Conservation (phyloP, 2,113 vertebrate genomes). For the Xenopus borealis region DNA sequence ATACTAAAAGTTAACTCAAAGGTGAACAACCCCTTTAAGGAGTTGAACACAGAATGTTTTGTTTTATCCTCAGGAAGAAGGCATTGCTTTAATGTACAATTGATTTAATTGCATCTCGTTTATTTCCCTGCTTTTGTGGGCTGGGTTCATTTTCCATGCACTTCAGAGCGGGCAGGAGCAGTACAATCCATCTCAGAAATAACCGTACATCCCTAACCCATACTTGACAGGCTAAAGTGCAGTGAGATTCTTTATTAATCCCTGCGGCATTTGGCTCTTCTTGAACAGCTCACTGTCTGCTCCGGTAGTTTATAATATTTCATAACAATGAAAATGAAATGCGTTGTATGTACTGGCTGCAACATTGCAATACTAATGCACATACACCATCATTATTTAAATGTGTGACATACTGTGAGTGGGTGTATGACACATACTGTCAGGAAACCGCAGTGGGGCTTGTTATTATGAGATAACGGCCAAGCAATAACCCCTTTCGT, state of each 20-base stretch:
- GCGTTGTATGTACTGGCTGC: neutral
- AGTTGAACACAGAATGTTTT: too few species aligned
- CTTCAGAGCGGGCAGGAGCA: neutral
- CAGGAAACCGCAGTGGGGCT: neutral
- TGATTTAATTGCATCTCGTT: neutral
- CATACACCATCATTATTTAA: neutral
- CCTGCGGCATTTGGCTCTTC: neutral
- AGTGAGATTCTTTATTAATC: slow-evolving; percentile 5
- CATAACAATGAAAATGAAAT: neutral
- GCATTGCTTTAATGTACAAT: neutral
- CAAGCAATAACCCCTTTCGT: neutral
- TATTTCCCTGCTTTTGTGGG: neutral
- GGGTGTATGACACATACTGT: neutral
- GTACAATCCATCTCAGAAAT: neutral
- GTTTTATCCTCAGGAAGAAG: neutral
- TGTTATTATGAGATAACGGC: neutral
- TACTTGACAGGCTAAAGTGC: neutral
- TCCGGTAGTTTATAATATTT: slow-evolving; percentile 1
- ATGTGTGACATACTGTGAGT: neutral
- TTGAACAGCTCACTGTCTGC: neutral
- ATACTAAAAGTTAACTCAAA: too few species aligned
- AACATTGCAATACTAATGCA: neutral
- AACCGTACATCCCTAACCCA: neutral
- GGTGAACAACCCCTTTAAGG: too few species aligned
- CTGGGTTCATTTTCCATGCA: neutral